Evolutionary conservation across 2,113 vertebrate genomes (phyloP).

Genomic region (Myrmecophaga tridactyla): DNA sequence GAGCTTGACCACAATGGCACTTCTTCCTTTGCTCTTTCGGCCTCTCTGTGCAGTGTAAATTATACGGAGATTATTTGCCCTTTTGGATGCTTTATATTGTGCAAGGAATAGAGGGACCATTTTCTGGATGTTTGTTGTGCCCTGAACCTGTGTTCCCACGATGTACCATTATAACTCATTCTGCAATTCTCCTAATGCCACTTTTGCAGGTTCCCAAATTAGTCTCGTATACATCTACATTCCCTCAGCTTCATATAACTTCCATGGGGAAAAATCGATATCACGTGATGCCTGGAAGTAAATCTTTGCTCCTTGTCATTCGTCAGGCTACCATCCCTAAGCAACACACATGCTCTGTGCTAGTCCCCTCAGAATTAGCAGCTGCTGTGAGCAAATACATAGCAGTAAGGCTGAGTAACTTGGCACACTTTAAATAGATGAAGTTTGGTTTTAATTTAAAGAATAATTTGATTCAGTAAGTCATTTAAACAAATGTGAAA

Average conservation of each 20-base stretch:
- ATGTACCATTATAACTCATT: no score
- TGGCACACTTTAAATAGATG: slow-evolving; percentile 62
- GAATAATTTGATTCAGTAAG: slow-evolving; percentile 43
- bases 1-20: no score
- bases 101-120: no score
- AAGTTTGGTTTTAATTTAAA: slow-evolving; percentile 80
- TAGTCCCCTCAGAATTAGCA: slow-evolving; percentile 72
- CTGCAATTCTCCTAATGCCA: not conserved
- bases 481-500: slow-evolving; percentile 76
- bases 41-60: no score
- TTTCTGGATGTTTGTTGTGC: no score
- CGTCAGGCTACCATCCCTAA: slow-evolving; percentile 36
- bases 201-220: not conserved
- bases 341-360: not conserved
- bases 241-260: slow-evolving; percentile 23
- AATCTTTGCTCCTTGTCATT: slow-evolving; percentile 68
- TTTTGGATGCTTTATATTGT: no score
- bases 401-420: slow-evolving; percentile 64
- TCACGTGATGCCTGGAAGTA: slow-evolving; percentile 59
- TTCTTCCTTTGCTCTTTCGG: no score
- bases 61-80: no score
- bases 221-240: not conserved
- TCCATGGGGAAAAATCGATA: slow-evolving; percentile 63
- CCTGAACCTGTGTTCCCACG: no score
- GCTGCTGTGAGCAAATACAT: slow-evolving; percentile 62